phyloP scores from a whole-genome alignment of 2,888 invertebrate genomes.

The Allygus modestus region DNA sequence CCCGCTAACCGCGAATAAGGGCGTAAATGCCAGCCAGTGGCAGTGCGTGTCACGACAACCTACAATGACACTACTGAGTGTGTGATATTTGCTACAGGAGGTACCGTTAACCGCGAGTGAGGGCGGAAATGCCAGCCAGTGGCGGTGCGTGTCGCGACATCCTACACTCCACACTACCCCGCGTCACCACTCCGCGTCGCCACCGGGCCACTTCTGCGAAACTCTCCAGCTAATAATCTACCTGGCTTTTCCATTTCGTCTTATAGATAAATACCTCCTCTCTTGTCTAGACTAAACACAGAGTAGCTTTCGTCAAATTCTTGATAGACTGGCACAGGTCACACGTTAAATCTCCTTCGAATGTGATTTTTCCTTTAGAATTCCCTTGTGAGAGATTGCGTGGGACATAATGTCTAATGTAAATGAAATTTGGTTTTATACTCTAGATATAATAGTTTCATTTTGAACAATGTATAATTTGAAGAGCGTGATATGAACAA shows the following conservation, averaged over 20 bases:
- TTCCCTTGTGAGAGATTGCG: no score
- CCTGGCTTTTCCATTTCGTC: constrained; percentile 28
- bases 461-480: no score
- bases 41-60: constrained; percentile 30
- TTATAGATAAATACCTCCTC: constrained; percentile 11
- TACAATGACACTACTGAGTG: not conserved
- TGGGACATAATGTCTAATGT: no score
- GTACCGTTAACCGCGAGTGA: not conserved
- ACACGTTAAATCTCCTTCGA: not conserved
- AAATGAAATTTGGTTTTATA: no score
- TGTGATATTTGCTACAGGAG: not conserved
- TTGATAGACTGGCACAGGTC: not conserved
- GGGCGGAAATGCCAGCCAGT: constrained; percentile 10
- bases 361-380: no score
- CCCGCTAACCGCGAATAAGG: not conserved
- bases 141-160: constrained; percentile 35
- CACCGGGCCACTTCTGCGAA: constrained; percentile 27
- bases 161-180: not conserved
- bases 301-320: not conserved
- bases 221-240: not conserved
- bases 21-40: not conserved
- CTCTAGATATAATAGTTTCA: no score
- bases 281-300: not conserved
- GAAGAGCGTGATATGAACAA: no score
- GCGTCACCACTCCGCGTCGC: not conserved